These are phyloP conservation scores for Limnephilus auricula DNA, from an alignment of 2,888 invertebrate genomes.

Conservation along the genomic window DNA sequence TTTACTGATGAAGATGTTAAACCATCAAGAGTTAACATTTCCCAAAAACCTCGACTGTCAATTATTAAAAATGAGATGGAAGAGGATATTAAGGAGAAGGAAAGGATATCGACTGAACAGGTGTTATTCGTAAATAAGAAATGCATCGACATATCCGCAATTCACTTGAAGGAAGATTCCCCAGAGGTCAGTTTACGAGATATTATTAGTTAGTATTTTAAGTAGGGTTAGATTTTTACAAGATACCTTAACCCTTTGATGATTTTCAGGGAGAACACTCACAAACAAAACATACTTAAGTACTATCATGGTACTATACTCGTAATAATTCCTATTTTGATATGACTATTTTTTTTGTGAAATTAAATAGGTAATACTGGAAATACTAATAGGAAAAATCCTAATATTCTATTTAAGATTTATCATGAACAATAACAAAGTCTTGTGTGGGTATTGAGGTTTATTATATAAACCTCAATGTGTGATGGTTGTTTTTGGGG, in stretches of 20 bases:
- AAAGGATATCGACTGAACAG: constrained; percentile 46
- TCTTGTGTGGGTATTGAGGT: too few species aligned
- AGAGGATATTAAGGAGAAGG: constrained; percentile 62
- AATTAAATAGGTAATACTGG: background rate
- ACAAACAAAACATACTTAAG: background rate
- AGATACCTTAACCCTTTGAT: background rate
- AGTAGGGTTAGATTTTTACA: background rate
- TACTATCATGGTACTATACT: background rate
- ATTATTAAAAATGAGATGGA: constrained; percentile 69
- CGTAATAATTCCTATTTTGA: background rate
- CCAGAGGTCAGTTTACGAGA: constrained; percentile 75
- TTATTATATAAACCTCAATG: too few species aligned
- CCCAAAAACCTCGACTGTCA: constrained; percentile 70
- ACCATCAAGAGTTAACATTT: constrained; percentile 69
- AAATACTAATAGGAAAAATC: background rate
- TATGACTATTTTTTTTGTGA: background rate
- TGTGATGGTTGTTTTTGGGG: too few species aligned
- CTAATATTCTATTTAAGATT: too few species aligned
- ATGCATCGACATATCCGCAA: constrained; percentile 73
- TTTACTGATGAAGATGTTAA: constrained; percentile 73
- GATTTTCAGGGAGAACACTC: too few species aligned
- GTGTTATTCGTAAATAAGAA: constrained; percentile 75
- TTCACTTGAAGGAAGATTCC: constrained; percentile 75
- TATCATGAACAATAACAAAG: too few species aligned
- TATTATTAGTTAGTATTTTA: constrained; percentile 10